Evolutionary conservation across 2,797 vertebrate genomes (phyloP), one percentile per base, ranked within the genome.

Genomic region (Darevskia nairensis): DNA sequence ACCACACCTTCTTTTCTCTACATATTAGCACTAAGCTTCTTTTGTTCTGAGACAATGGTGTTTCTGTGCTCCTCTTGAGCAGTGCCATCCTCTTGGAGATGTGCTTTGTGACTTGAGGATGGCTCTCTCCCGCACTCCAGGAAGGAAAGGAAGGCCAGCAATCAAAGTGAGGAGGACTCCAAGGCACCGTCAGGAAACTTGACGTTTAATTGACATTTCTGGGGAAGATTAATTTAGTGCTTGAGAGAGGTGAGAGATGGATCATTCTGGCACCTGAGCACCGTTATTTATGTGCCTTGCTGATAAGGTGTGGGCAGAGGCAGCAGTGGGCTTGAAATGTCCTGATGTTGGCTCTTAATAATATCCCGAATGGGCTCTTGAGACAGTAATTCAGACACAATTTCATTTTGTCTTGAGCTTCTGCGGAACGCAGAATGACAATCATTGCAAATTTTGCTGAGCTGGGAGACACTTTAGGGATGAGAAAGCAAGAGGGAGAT

Each of bases 61-160:
- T n/a, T 44, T 55, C n/a, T n/a, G 55, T 25, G 50, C 13, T 55
- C 50, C 13, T 55, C 13, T 55, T 55, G 50, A 55, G 50, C 50
- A 55, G 50, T 8, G 59, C 64, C 19, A 13, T 61, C 29, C 27
- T 74, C 79, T 50, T 68, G 46, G 5, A 29, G 91, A 80, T 88
- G 7, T 50, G 23, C 0, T 87, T 86, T 87, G 17, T 19, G 86
- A 90, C 68, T 55, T 88, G 15, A 17, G 77, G 88, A 92, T 89
- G 89, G 87, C 87, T 87, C 75, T 89, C 82, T 81, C 21, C 5
- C 17, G 5, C 55, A 86, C 89, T 84, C 27, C 23, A 89, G 76
- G 90, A 91, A 91, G 80, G 44, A 91, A 93, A 94, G 89, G 92
- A 94, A 94, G 90, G 91, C 86, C 85, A 85, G 44, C 6, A 32